Conservation (phyloP, 2,797 vertebrate genomes). For the Myioborus melanocephalus region DNA sequence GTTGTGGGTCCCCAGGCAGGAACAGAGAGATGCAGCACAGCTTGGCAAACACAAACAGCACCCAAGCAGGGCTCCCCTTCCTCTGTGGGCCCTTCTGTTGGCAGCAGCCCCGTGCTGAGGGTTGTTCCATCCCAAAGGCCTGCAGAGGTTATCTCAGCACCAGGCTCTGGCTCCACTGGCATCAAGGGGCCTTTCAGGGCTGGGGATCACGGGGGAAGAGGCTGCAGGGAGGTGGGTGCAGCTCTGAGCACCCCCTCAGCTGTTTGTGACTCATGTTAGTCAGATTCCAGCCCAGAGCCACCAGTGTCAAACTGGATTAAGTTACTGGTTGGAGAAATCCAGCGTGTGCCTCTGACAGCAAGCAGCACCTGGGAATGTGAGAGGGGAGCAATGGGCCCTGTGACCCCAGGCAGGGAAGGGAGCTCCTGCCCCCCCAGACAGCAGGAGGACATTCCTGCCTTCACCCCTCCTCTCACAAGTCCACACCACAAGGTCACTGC, state of each 20-base stretch:
- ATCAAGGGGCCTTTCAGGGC: not conserved
- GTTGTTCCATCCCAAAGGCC: not conserved
- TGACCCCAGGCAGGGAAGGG: not conserved
- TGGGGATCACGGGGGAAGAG: accelerated
- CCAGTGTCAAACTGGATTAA: not conserved
- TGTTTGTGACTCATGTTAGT: not conserved
- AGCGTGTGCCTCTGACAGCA: not conserved
- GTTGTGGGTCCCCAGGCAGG: not conserved
- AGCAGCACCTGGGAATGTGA: not conserved
- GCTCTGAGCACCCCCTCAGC: not conserved
- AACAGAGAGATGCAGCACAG: not conserved
- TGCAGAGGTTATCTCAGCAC: not conserved
- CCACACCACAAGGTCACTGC: not conserved
- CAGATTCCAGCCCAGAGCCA: not conserved
- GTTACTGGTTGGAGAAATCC: not conserved
- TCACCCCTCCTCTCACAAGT: not conserved
- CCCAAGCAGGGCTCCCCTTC: not conserved
- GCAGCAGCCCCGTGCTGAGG: accelerated
- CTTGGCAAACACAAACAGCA: not conserved
- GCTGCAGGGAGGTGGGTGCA: not conserved
- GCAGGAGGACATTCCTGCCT: not conserved
- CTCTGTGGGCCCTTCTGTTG: not conserved
- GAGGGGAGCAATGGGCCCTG: not conserved
- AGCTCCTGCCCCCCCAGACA: not conserved
- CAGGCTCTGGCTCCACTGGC: not conserved